Evolutionary conservation across 2,797 vertebrate genomes (phyloP).

Genomic region (Microtus californicus): DNA sequence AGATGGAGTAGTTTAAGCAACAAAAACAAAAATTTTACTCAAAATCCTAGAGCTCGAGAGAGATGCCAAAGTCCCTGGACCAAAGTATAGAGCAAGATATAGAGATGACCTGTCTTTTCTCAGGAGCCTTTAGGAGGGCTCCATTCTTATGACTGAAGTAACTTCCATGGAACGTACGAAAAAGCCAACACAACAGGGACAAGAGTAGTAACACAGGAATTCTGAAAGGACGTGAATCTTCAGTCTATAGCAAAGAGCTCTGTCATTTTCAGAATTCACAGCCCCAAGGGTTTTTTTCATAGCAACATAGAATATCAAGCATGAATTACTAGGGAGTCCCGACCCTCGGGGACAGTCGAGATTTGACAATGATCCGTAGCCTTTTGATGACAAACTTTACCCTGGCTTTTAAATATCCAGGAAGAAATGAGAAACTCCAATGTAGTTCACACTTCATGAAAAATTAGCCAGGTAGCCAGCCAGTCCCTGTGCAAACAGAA

Average conservation of each 20-base stretch:
- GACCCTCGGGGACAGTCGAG: no score
- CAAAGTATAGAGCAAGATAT: rapidly evolving
- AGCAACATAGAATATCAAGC: not conserved
- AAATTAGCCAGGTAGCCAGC: not conserved
- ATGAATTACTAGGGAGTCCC: not conserved
- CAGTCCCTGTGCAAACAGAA: not conserved
- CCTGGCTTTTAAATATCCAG: not conserved
- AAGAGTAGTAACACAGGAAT: not conserved
- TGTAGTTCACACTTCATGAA: not conserved
- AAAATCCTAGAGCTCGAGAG: not conserved
- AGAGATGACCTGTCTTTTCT: not conserved
- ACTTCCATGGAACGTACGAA: not conserved
- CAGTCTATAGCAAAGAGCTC: not conserved
- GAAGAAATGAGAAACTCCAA: not conserved
- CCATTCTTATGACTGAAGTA: not conserved
- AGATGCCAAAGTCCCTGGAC: no score
- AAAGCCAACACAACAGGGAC: not conserved
- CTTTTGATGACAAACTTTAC: not conserved
- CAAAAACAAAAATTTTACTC: not conserved
- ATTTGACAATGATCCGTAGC: not conserved
- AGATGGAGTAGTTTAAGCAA: not conserved
- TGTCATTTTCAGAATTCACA: not conserved
- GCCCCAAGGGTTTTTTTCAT: not conserved
- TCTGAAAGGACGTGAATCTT: not conserved
- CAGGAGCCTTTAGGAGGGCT: no score